Conservation (phyloP, 2,113 vertebrate genomes). For the Takifugu flavidus region DNA sequence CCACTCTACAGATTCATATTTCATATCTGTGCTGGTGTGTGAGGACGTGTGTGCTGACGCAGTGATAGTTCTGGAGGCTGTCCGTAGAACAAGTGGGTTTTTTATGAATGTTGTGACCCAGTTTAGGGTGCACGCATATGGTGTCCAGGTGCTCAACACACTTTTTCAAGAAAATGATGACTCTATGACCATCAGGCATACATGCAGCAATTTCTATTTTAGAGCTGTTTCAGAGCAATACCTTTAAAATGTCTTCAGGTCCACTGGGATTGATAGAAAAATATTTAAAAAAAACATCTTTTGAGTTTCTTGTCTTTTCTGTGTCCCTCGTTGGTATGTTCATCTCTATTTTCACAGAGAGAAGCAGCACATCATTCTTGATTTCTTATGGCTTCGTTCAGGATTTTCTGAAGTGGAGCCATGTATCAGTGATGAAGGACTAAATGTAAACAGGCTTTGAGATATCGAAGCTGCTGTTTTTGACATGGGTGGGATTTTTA, state of each 20-base stretch:
- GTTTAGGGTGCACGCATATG: too few relatives aligned
- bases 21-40: slow-evolving; percentile 27
- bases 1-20: slow-evolving; percentile 51
- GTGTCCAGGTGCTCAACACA: too few relatives aligned
- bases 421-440: too few relatives aligned
- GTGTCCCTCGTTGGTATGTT: not conserved
- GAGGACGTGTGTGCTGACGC: slow-evolving; percentile 8
- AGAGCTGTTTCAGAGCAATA: slow-evolving; percentile 5
- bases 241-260: not conserved
- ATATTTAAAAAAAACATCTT: too few relatives aligned
- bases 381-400: too few relatives aligned
- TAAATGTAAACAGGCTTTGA: too few relatives aligned
- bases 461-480: too few relatives aligned
- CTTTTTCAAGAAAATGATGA: too few relatives aligned
- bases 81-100: not conserved
- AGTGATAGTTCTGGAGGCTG: slow-evolving; percentile 5
- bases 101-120: not conserved
- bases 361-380: too few relatives aligned
- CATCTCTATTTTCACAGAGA: not conserved
- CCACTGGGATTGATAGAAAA: too few relatives aligned
- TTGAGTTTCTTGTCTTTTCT: not conserved
- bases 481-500: too few relatives aligned
- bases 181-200: not conserved
- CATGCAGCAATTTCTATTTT: slow-evolving; percentile 32
- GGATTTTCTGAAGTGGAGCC: too few relatives aligned